phyloP scores from a whole-genome alignment of 37 sponge, comb jelly and placozoan genomes.

The Haliclona indistincta region DNA sequence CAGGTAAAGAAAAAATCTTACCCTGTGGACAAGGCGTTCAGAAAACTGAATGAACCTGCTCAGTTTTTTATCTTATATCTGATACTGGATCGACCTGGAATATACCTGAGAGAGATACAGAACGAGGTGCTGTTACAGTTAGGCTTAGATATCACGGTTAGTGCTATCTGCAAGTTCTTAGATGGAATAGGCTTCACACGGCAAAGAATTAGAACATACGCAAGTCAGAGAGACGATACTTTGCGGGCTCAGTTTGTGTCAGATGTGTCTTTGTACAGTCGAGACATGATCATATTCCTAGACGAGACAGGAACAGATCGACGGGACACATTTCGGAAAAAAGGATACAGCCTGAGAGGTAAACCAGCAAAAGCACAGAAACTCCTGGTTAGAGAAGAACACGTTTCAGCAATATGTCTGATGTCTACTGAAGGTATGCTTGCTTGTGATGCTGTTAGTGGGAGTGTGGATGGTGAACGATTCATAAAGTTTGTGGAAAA shows the following conservation, averaged over 20 bases:
- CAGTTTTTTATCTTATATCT: constrained; percentile 23
- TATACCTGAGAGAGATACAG: constrained; percentile 22
- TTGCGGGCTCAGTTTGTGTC: constrained; percentile 1
- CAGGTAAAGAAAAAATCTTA: not conserved
- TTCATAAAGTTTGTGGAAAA: constrained; percentile 4
- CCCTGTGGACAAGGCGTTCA: not conserved
- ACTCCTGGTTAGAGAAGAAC: constrained; percentile 27
- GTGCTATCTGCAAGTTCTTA: constrained; percentile 16
- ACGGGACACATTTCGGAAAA: constrained; percentile 1
- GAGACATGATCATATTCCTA: constrained; percentile 18
- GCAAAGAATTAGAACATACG: constrained; percentile 8
- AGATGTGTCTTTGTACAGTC: constrained; percentile 26
- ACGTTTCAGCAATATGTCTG: constrained; percentile 10
- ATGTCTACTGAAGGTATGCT: constrained; percentile 23
- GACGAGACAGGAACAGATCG: no score
- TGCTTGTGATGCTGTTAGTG: constrained; percentile 9
- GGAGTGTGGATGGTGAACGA: constrained; percentile 16
- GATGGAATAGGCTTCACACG: constrained; percentile 9
- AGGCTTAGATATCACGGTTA: not conserved
- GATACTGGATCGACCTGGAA: constrained; percentile 18
- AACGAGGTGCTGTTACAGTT: constrained; percentile 1
- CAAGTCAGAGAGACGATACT: constrained; percentile 1
- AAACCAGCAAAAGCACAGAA: constrained; percentile 18
- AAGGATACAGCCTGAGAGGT: constrained; percentile 39
- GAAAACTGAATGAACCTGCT: constrained; percentile 11